phyloP scores from a whole-genome alignment of 1,140 invertebrate genomes.

The Drosophila elegans region DNA sequence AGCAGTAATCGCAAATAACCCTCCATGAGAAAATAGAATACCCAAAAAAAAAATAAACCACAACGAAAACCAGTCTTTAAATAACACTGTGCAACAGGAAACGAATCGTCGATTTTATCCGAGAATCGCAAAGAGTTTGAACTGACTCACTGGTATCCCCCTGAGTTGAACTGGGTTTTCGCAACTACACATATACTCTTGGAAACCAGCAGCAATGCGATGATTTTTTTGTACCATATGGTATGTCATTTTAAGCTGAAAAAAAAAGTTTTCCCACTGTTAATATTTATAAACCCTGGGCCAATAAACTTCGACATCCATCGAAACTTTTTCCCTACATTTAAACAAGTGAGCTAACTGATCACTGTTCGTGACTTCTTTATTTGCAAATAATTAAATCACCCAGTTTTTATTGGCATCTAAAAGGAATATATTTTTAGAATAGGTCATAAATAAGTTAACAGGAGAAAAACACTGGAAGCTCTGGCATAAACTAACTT shows the following conservation, averaged over 20 bases:
- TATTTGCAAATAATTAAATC: conserved; percentile 4
- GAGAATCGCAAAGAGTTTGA: neutral
- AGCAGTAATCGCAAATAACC: conserved; percentile 34
- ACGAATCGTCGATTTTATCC: conserved; percentile 1
- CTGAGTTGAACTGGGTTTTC: conserved; percentile 15
- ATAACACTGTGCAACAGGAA: conserved; percentile 36
- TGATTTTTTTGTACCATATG: neutral
- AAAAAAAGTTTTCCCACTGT: neutral
- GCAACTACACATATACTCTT: neutral
- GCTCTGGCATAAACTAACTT: too few species aligned
- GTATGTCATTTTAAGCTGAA: neutral
- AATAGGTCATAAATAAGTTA: neutral
- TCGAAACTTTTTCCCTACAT: neutral
- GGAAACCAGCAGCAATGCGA: neutral
- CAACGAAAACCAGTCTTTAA: conserved; percentile 24
- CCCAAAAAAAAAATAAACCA: neutral
- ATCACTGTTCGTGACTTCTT: conserved; percentile 19
- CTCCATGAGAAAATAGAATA: conserved; percentile 25
- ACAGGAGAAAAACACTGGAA: neutral
- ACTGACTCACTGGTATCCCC: conserved; percentile 44
- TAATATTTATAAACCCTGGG: neutral
- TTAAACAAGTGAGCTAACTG: neutral
- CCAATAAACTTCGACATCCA: neutral
- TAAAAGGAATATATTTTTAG: neutral
- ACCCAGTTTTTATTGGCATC: neutral